Conservation (phyloP, 2,797 vertebrate species). For the Orestias chungarensis region DNA sequence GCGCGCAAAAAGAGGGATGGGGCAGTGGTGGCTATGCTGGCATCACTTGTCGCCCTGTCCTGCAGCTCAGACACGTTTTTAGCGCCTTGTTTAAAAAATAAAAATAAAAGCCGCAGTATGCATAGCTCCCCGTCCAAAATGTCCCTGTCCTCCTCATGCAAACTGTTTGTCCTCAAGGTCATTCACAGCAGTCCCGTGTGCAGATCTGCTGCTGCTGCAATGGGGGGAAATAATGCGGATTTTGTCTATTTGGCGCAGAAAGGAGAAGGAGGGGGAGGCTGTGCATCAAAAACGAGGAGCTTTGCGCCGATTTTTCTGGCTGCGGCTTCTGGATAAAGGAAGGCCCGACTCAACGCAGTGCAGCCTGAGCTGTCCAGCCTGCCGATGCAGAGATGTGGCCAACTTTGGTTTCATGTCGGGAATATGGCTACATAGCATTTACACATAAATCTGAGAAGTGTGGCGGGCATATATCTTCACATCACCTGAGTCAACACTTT, state of each 20-base stretch:
- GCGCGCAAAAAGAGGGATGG: constrained; percentile 24
- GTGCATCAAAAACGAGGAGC: constrained; percentile 24
- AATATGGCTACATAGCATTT: neutral
- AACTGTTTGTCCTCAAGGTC: constrained; percentile 81
- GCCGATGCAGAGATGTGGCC: constrained; percentile 54
- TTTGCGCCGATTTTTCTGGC: constrained; percentile 55
- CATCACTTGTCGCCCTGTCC: neutral
- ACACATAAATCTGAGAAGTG: neutral
- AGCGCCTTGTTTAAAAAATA: constrained; percentile 5
- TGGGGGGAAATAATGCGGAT: neutral
- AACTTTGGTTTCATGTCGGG: neutral
- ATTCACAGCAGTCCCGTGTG: constrained; percentile 56
- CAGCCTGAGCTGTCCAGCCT: constrained; percentile 45
- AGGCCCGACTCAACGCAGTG: constrained; percentile 70
- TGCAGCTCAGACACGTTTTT: neutral
- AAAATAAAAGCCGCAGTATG: constrained; percentile 40
- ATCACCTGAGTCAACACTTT: neutral
- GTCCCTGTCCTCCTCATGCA: constrained; percentile 52
- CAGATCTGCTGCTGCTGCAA: neutral
- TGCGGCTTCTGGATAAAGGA: constrained; percentile 55
- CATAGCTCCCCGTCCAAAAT: constrained; percentile 31
- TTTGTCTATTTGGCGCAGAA: constrained; percentile 16
- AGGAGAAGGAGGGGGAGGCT: too few species aligned
- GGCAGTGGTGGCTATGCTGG: too few species aligned
- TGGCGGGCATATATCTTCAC: neutral